Evolutionary conservation across 2,797 vertebrate genomes (phyloP), one percentile per base, ranked within the genome.

Genomic region (Monodelphis domestica): DNA sequence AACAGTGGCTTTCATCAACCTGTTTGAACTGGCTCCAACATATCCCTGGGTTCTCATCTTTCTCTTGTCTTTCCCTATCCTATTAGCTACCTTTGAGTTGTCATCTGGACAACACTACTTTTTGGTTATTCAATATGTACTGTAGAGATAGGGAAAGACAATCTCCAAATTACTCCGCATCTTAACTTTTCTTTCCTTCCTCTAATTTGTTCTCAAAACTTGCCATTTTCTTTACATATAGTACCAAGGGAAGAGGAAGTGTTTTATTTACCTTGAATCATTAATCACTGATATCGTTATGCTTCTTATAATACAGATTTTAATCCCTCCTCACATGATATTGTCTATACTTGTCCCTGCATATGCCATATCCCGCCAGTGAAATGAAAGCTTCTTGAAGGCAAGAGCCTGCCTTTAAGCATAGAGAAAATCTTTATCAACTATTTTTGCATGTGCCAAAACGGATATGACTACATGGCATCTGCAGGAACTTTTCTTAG

Each of bases 401-500:
- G 70, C 21, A 78, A 21, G 70, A 45, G 6, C 38, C 24, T 45
- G 9, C 38, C 24, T 2, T 7, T 21, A 21, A 45, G 38, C 17
- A 78, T 38, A 26, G 24, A 78, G 21, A 70, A 70, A 17, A 2
- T 70, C 63, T 78, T 78, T 24, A 21, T 2, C 38, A 24, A 24
- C 17, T 45, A 45, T 70, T n/a, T 5, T 38, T 15, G 17, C 38
- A 38, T 21, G n/a, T 17, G 3, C 45, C 63, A 38, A 3, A 45
- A 78, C 45, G 70, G 7, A 78, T 45, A 9, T 45, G 7, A 45
- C 38, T 78, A 24, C 21, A 24, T 78, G 21, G 21, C 9, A 24
- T 55, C 89, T 91, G 93, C 91, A 24, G 33, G 1, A 94, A 88
- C 26, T 92, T 92, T 1, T 90, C 56, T 92, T 94, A 87, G 89